Evolutionary conservation across 1,140 invertebrate species (phyloP), one percentile per base, ranked within the genome.

Genomic region (Hyphantria cunea): DNA sequence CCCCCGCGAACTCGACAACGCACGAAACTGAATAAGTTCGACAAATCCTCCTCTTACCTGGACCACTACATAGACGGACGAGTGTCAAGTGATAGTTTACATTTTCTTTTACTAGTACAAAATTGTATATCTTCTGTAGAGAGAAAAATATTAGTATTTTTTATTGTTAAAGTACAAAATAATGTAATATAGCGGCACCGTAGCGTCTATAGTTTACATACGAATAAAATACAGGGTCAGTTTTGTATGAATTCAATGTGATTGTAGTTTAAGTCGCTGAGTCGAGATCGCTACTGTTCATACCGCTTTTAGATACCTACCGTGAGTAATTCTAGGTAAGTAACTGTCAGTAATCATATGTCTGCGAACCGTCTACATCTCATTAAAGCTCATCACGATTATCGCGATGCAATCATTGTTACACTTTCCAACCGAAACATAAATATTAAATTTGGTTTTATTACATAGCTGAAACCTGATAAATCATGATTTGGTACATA

Each of bases 231-330:
- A 90, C 88, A 90, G 88, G 88, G 88, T 90, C 86, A 83, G 85
- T 88, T 89, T 90, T 90, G 84, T 90, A 89, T 88, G 84, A 90
- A 89, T 86, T 85, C 85, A 88, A 86, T 90, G 88, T 90, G 88
- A 90, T 90, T 84, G 88, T 90, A 90, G 88, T 80, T 84, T 90
- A 89, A 89, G 85, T 78, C 82, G 82, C 80, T 69, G 76, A 77
- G 75, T 79, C 73, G 73, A 84, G 75, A 83, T 74, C 77, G 81
- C 76, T 76, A 78, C 76, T 82, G 78, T 84, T 86, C 82, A 78
- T 82, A 85, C 76, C 68, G 78, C 76, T 83, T 82, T 80, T 83
- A 70, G 78, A 74, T 70, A 73, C 49, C 62, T 74, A 78, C 78
- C 72, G 80, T 76, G 80, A 76, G 71, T 81, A 68, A 81, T 80